A percentile compares a stretch with the other conserved stretches of the same genome.
Conservation (phyloP, 2,888 invertebrate genomes). For the Monopis laevigella region DNA sequence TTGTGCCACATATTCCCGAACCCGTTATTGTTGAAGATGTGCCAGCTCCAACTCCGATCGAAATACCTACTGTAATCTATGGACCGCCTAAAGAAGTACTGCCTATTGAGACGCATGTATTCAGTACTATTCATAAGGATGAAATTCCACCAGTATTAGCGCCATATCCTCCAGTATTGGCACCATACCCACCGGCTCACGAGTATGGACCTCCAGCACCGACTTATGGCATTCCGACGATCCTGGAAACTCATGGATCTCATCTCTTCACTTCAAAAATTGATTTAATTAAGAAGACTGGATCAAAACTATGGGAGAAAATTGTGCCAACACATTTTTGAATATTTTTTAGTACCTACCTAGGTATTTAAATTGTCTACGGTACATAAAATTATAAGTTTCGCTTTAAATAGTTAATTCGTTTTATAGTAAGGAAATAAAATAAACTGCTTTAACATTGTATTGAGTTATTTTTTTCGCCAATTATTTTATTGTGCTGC, state of each 20-base stretch:
- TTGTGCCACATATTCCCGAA: neutral
- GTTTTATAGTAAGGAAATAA: no score
- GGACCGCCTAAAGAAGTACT: neutral
- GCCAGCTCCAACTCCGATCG: no score
- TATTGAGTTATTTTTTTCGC: no score
- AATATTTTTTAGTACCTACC: no score
- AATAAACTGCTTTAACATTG: no score
- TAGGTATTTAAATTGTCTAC: no score
- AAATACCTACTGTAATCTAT: neutral
- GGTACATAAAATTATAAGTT: no score
- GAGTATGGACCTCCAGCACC: conserved; percentile 3
- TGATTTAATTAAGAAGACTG: conserved; percentile 5
- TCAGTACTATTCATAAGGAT: neutral
- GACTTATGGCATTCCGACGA: neutral
- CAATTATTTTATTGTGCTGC: no score
- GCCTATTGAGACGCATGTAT: neutral
- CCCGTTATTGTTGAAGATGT: conserved; percentile 3
- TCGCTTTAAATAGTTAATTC: no score
- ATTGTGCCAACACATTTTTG: neutral
- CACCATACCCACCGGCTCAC: conserved; percentile 1
- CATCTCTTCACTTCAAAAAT: neutral
- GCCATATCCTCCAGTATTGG: neutral
- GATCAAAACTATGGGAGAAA: neutral
- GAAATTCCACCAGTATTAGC: neutral
- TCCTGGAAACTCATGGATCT: no score